These are phyloP conservation scores for Phaenicophaeus curvirostris DNA, from an alignment of 2,797 vertebrate species.

Conservation along the genomic window DNA sequence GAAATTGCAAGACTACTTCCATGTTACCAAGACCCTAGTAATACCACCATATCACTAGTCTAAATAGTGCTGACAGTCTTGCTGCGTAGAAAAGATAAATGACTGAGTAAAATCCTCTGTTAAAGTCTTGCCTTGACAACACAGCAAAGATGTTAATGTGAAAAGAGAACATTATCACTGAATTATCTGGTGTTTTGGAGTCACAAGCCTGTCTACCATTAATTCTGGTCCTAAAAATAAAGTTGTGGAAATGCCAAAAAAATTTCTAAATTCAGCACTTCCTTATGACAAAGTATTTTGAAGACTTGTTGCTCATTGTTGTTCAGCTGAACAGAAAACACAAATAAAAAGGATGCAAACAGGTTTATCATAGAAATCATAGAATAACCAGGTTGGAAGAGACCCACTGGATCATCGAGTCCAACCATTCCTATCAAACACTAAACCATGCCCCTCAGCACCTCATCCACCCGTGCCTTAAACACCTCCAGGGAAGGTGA, in stretches of 20 bases:
- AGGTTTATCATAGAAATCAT: too few species aligned
- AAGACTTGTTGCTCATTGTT: not conserved
- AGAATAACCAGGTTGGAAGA: too few species aligned
- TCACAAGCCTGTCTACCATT: not conserved
- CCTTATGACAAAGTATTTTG: not conserved
- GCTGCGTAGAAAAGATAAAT: not conserved
- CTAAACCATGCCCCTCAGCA: too few species aligned
- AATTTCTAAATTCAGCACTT: not conserved
- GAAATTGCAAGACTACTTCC: not conserved
- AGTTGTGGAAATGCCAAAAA: not conserved
- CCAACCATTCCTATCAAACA: too few species aligned
- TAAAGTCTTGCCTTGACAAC: not conserved
- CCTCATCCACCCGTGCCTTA: too few species aligned
- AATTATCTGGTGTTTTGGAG: not conserved
- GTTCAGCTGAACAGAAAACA: not conserved
- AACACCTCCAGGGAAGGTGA: too few species aligned
- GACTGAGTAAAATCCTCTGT: not conserved
- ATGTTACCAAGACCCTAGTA: not conserved
- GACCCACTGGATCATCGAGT: too few species aligned
- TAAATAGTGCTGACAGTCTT: conserved; percentile 4
- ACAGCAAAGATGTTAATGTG: not conserved
- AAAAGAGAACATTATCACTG: not conserved
- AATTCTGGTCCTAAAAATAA: not conserved
- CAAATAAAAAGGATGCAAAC: not conserved
- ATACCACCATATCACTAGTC: not conserved